phyloP scores from a whole-genome alignment of 2,797 vertebrate genomes.

The Crotalus adamanteus region DNA sequence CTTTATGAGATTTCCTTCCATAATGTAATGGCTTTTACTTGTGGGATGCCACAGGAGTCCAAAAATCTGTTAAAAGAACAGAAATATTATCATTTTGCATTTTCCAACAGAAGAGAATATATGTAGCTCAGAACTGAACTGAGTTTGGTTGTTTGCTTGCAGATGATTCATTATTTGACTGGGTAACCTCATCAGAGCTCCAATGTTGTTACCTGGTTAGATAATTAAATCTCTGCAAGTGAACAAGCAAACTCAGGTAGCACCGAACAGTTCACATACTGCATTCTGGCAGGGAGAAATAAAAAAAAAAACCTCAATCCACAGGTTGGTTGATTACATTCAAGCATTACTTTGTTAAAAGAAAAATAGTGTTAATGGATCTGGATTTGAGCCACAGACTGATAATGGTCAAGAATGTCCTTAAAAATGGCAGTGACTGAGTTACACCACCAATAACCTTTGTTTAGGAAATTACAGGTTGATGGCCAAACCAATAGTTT shows the following conservation, averaged over 20 bases:
- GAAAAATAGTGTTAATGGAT: not conserved
- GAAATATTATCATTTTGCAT: not conserved
- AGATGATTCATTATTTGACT: not conserved
- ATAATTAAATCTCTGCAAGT: not conserved
- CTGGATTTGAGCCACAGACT: not conserved
- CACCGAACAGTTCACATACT: not conserved
- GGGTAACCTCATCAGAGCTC: not conserved
- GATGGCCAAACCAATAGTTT: not conserved
- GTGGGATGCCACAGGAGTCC: constrained; percentile 57
- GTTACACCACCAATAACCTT: not conserved
- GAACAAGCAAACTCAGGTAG: not conserved
- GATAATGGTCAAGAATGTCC: not conserved
- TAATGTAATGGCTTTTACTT: constrained; percentile 50
- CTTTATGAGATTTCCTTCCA: constrained; percentile 54
- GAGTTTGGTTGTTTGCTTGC: not conserved
- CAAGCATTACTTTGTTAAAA: not conserved
- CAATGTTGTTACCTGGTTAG: not conserved
- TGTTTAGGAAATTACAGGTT: not conserved
- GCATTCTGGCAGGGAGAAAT: not conserved
- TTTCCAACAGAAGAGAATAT: not conserved
- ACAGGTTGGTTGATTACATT: not conserved
- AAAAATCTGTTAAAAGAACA: constrained; percentile 57
- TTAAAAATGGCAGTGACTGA: not conserved
- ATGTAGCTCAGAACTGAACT: not conserved
- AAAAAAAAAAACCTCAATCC: too few relatives aligned